Base-by-base conservation (phyloP, 2,113 vertebrate species). In the Labeo rohita region DNA sequence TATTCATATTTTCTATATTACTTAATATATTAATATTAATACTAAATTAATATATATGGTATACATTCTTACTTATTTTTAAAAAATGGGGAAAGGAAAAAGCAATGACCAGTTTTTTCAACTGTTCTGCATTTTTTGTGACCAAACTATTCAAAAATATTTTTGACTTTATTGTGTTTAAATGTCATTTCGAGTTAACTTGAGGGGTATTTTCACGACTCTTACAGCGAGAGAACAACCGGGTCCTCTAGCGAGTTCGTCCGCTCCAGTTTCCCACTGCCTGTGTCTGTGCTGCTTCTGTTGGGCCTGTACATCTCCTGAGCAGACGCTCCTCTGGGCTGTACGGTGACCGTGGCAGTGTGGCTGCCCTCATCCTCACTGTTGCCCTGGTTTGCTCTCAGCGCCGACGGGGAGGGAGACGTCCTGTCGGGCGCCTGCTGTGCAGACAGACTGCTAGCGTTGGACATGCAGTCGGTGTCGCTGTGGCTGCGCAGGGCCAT, bases 181-280 rank as follows among this genome's bases (percentile, higher is more conserved):
- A n/a, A 73, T 21, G 70, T 8, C 3, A 21, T 70, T 18, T 21
- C 4, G 6, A 45, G 39, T 21, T 45, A 43, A 73, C 34, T 39
- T 70, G 39, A 70, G 66, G 3, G 34, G 66, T 43, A 49, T 52
- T 76, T 76, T 23, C 12, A 23, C 54, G 4, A 45, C 70, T 93
- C 97, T 95, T 96, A 99, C 98, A 97, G 94, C 52, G 98, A 99
- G 75, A 98, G 91, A 13, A 97, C 89, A 36, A 98, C 95, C 34
- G 98, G 98, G 90, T 99, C 97, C 81, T 98, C 97, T 63, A 95
- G 56, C 18, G 95, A 95, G 43, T 94, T 82, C 4, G 90, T 89
- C 13, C 90, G 93, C 79, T 96, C 95, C 87, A 91, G 89, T 84
- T 90, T 89, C 66, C 88, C 90, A 87, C 5, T 65, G 86, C 23